Conservation (phyloP, 2,113 vertebrate genomes). For the Agelaius tricolor region DNA sequence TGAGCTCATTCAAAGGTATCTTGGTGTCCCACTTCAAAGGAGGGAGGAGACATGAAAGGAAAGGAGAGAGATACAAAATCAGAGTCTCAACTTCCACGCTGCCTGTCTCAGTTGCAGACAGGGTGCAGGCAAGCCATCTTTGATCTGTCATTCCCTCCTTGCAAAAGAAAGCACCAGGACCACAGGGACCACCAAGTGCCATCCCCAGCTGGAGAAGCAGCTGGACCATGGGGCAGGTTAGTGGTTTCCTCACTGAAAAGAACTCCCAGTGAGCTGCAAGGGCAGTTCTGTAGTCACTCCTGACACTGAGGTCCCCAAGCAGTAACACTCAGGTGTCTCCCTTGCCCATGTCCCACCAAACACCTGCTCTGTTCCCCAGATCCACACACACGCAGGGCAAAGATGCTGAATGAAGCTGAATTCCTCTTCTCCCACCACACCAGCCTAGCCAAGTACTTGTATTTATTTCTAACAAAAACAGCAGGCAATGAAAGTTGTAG, state of each 20-base stretch:
- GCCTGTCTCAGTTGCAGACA: neutral
- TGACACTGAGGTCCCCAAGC: neutral
- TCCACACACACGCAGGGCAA: fast-evolving
- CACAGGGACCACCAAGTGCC: too few species aligned
- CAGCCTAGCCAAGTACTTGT: neutral
- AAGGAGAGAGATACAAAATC: neutral
- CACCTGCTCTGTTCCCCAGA: neutral
- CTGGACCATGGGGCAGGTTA: too few species aligned
- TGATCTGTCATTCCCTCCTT: neutral
- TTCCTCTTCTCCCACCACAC: neutral
- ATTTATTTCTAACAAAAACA: neutral
- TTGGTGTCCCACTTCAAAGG: neutral
- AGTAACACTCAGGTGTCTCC: neutral
- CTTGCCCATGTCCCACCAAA: fast-evolving
- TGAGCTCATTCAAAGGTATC: neutral
- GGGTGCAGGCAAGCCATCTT: neutral
- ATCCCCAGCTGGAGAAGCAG: too few species aligned
- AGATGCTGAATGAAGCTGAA: neutral
- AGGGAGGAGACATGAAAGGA: neutral
- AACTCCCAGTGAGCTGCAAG: neutral
- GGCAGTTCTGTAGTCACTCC: neutral
- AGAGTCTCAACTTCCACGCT: neutral
- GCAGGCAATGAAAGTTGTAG: neutral
- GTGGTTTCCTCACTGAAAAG: neutral
- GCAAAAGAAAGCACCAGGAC: neutral